Base-by-base conservation (phyloP, 1,140 invertebrate genomes). In the Papilio machaon region DNA sequence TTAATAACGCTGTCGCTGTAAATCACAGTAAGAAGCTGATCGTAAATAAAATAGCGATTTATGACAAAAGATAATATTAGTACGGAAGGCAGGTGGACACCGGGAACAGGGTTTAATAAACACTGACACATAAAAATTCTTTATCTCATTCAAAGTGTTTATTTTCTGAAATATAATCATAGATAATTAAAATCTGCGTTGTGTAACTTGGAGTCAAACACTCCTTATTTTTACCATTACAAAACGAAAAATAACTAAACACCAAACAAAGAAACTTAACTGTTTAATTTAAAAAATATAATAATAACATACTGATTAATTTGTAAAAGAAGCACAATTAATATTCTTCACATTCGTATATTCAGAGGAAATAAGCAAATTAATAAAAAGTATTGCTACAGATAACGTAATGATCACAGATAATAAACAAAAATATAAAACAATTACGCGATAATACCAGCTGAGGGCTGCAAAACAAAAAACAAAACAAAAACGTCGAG, bases 41-140 rank as follows among this genome's bases (percentile, higher is more conserved):
- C 90, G 88, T 92, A 90, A 92, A 92, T 91, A 92, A 89, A 88
- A 82, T 87, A 80, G 85, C 86, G 81, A 89, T 91, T 89, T 92
- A 93, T 91, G 87, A 91, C 87, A 87, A 89, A 89, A 87, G 76
- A 60, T 78, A 60, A 38, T 58, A 78, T 38, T 64, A 78, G 35
- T 15, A 60, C 30, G 49, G 75, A 49, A n/a, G n/a, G 46, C 74
- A 52, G 47, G 23, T 49, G 43, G 46, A 46, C 19, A 49, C n/a
- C 19, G 10, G 73, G 11, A 74, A 74, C 43, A 49, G n/a, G n/a
- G 17, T 47, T 74, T n/a, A 49, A 47, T 74, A 74, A 74, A 46
- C 43, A 19, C 5, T 74, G 23, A 35, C 9, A 73, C 23, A 30
- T 23, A 30, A 67, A 67, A 3, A 67, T 17, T 52, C 49, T 52